Base-by-base conservation (phyloP, 2,113 vertebrate species). In the Gallinago paraguaiae region DNA sequence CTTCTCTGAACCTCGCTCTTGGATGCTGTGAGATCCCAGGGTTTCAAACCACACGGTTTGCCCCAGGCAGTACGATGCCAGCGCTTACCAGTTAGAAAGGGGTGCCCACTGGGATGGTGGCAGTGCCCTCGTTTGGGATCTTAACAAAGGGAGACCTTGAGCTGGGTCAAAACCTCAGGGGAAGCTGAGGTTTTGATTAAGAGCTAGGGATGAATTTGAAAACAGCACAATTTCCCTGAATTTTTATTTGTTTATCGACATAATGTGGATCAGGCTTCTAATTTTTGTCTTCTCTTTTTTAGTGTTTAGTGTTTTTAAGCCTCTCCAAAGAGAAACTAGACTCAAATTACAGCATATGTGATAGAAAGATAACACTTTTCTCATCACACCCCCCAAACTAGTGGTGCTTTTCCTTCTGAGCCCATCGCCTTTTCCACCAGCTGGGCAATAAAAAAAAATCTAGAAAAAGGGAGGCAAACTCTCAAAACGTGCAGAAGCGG, bases 41-140 rank as follows among this genome's bases (percentile, higher is more conserved):
- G 15, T 39, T 68, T 48, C 7, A 0, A 11, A 15, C 24, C 7
- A 48, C 1, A 2, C 30, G 61, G 27, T 27, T 74, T 54, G 43
- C 41, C 7, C 8, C 2, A 2, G 13, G 54, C 4, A 1, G 15
- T 41, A 1, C 0, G 16, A 17, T 39, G 63, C 61, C 30, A 20
- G 45, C 12, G 31, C 45, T 50, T 15, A 13, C 9, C 33, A 9
- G 63, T 13, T 43, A 8, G 8, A n/a, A 43, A 43, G 25, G 24
- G 45, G 24, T 15, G 18, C 8, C 30, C 1, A 1, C 5, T 35
- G 45, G 39, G 46, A 20, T 13, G 10, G 22, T 3, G 10, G 46
- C 31, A 33, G 28, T 0, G 17, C 33, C 37, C 50, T 65, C 1
- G 0, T 53, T 69, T 39, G 54, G 87, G 45, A 5, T 60, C 28